These are phyloP conservation scores for Anguilla japonica DNA, from an alignment of 2,113 vertebrate species.

Conservation along the genomic window DNA sequence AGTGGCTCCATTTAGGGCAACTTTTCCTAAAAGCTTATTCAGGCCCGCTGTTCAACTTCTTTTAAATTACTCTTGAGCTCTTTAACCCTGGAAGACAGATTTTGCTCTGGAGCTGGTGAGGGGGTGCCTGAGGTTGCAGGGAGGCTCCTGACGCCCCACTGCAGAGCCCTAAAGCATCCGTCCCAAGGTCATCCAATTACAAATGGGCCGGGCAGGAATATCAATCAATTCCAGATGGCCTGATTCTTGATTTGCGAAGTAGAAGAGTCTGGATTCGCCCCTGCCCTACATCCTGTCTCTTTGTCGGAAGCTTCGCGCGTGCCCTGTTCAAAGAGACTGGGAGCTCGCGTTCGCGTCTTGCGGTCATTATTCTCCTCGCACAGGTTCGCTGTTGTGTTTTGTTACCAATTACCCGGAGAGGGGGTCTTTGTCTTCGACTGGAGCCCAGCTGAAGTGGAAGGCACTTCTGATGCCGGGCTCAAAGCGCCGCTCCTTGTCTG, in stretches of 20 bases:
- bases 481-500: neutral
- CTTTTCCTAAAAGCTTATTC: neutral
- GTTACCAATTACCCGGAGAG: slow-evolving; percentile 1
- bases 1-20: neutral
- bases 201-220: slow-evolving; percentile 57
- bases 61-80: slow-evolving; percentile 45
- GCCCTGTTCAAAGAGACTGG: slow-evolving; percentile 34
- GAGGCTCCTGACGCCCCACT: slow-evolving; percentile 15
- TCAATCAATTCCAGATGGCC: slow-evolving; percentile 64
- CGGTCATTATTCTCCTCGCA: slow-evolving; percentile 53
- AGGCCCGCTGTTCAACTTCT: slow-evolving; percentile 12
- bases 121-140: slow-evolving; percentile 23
- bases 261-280: slow-evolving; percentile 52
- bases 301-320: slow-evolving; percentile 16
- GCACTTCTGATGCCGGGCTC: neutral
- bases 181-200: slow-evolving; percentile 53
- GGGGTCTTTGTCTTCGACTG: neutral
- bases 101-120: slow-evolving; percentile 36
- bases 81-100: slow-evolving; percentile 39
- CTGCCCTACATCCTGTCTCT: slow-evolving; percentile 50
- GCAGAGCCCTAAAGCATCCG: slow-evolving; percentile 49
- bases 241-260: slow-evolving; percentile 64
- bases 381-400: slow-evolving; percentile 33
- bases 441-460: neutral
- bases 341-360: slow-evolving; percentile 41